A percentile compares a stretch with the other conserved stretches of the same genome.
Conservation (phyloP, 1,140 invertebrate genomes). For the Stegodyphus mimosarum region DNA sequence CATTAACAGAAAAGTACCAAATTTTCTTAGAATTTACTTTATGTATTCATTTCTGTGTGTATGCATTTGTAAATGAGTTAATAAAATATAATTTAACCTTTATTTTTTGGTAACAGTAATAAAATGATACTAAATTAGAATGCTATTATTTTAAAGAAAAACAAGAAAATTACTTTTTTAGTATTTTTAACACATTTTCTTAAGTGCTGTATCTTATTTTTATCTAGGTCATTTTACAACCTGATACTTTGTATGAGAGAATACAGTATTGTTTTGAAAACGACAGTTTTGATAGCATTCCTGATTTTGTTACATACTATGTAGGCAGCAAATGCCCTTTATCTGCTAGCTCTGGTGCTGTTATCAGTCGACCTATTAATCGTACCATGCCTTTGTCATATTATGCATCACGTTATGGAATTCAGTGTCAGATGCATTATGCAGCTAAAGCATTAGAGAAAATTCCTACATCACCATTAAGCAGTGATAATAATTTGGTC, state of each 20-base stretch:
- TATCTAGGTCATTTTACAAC: conserved; percentile 81
- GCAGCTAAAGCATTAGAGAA: conserved; percentile 54
- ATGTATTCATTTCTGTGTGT: too few species aligned
- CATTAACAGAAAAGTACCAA: too few species aligned
- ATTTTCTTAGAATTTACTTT: too few species aligned
- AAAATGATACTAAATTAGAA: too few species aligned
- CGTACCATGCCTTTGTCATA: conserved; percentile 73
- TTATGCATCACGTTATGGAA: conserved; percentile 72
- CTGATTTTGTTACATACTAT: conserved; percentile 93
- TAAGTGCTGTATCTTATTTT: not conserved
- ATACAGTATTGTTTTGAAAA: conserved; percentile 94
- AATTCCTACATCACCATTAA: conserved; percentile 9
- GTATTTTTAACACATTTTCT: too few species aligned
- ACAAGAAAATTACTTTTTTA: too few species aligned
- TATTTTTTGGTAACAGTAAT: too few species aligned
- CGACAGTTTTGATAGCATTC: conserved; percentile 90
- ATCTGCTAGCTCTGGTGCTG: conserved; percentile 85
- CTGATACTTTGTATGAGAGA: conserved; percentile 89
- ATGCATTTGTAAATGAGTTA: too few species aligned
- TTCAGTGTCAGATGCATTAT: conserved; percentile 65
- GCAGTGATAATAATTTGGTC: not conserved
- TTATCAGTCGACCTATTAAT: conserved; percentile 81
- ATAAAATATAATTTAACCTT: too few species aligned
- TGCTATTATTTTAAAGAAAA: too few species aligned
- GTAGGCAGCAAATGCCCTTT: conserved; percentile 89